These are phyloP conservation scores for cattle (Bos taurus) DNA, from an alignment of 2,113 vertebrate species.

Conservation along the genomic window DNA sequence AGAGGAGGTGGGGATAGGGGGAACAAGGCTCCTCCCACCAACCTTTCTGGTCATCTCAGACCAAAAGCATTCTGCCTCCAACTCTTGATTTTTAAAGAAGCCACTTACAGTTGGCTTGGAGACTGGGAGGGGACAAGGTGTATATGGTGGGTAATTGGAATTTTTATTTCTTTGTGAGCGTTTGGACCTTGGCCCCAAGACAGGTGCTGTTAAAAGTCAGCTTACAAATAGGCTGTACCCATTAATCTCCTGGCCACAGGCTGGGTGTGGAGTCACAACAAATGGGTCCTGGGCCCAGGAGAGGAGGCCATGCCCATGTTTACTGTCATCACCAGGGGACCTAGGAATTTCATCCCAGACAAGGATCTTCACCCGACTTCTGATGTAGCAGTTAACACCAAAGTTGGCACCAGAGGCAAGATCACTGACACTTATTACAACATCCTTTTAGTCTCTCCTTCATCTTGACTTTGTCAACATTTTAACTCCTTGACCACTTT, in stretches of 20 bases:
- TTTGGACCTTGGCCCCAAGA: neutral
- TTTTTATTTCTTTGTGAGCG: neutral
- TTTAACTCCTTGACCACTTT: neutral
- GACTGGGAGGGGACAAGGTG: neutral
- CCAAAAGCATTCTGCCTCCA: neutral
- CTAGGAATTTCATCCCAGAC: neutral
- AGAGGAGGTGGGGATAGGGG: neutral
- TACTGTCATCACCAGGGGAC: neutral
- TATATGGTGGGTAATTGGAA: neutral
- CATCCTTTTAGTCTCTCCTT: neutral
- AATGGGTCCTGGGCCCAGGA: no score
- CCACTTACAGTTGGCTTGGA: neutral
- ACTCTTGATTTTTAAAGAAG: slow-evolving; percentile 17
- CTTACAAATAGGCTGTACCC: neutral
- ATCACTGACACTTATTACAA: neutral
- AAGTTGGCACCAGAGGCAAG: neutral
- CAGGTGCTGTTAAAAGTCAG: neutral
- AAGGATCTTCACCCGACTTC: neutral
- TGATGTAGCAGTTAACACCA: neutral
- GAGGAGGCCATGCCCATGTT: neutral
- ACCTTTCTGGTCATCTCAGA: neutral
- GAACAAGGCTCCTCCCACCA: neutral
- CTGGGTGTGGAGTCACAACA: neutral
- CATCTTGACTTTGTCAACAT: neutral
- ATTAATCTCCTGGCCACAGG: neutral